Evolutionary conservation across 2,113 vertebrate species (phyloP), one percentile per base, ranked within the genome.

Genomic region (Rattus rattus): DNA sequence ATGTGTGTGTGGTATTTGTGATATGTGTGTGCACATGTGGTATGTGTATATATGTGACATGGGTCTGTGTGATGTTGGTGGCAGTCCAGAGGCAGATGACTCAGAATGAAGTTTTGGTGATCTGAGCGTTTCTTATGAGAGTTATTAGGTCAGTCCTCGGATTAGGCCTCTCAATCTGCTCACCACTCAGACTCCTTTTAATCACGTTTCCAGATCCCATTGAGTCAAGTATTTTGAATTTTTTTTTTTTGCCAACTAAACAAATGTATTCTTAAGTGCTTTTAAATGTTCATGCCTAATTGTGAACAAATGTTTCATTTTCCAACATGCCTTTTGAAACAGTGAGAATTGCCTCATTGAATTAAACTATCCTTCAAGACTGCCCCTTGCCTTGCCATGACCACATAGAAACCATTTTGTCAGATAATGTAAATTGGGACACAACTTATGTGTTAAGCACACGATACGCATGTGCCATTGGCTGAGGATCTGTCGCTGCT

Each of bases 261-360:
- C 59, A 92, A 88, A 92, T 56, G 47, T n/a, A 73, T 73, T 72
- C 77, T 81, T 65, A 91, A 96, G 63, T 90, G 65, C 90, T 91
- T 96, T 80, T 87, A 80, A 91, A 65, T 87, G 65, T 75, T 87
- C 73, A 26, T 67, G 39, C 17, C 54, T 97, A 83, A 89, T 77
- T 88, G 63, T 67, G 54, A 95, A 94, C 76, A 91, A 91, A 73
- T 86, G 87, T 76, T 95, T 96, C 39, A 73, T n/a, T 94, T 91
- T 92, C 69, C 30, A 85, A 84, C 54, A 94, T 7, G 47, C 24
- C 80, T 92, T 97, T 89, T 69, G 49, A 93, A 96, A 95, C 85
- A 86, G 86, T 87, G 70, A 95, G 83, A 77, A 73, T n/a, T 72
- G 13, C 26, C 7, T 95, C 54, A 65, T 20, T 75, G 92, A 30